Evolutionary conservation across 2,888 invertebrate genomes (phyloP), one percentile per base, ranked within the genome.

Genomic region (Synergus umbraculus): DNA sequence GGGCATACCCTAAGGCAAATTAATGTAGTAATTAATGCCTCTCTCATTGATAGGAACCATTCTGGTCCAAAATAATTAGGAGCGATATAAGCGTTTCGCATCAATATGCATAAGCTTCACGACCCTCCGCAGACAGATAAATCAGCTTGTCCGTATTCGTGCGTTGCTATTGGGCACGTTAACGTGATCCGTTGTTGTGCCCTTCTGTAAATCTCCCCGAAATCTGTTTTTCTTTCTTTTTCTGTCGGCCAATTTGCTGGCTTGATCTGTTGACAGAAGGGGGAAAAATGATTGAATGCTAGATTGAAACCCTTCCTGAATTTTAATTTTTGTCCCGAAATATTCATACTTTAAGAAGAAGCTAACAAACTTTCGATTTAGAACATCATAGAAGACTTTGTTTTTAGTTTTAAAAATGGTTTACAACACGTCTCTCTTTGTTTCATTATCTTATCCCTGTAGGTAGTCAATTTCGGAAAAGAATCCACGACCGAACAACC

Each of bases 61-160:
- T 76, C 78, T 73, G 66, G 78, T 80, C 76, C 58, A 65, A 81
- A 85, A 84, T 85, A 85, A 86, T 86, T 85, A 84, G 83, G 44
- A 79, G 77, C 80, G 76, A 77, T 79, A 76, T 69, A 78, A 82
- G 76, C 81, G 80, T 60, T 79, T 76, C 80, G 79, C 83, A 87
- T 86, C 84, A 85, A 85, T 87, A 87, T 86, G 86, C 85, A 83
- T 81, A 83, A 83, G 80, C 54, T 78, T 66, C 82, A 80, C 78
- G 82, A 85, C 84, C 85, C 84, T 81, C 83, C 82, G 79, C 84
- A 85, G 84, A 84, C 85, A 83, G 78, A 85, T 85, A 85, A 85
- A 85, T 84, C 83, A 85, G 84, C 77, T 67, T 77, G 44, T 58
- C 44, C 44, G 73, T 64, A 77, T 79, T 65, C 9, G 58, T 58